Evolutionary conservation across 2,113 vertebrate species (phyloP).

Genomic region (Bettongia penicillata): DNA sequence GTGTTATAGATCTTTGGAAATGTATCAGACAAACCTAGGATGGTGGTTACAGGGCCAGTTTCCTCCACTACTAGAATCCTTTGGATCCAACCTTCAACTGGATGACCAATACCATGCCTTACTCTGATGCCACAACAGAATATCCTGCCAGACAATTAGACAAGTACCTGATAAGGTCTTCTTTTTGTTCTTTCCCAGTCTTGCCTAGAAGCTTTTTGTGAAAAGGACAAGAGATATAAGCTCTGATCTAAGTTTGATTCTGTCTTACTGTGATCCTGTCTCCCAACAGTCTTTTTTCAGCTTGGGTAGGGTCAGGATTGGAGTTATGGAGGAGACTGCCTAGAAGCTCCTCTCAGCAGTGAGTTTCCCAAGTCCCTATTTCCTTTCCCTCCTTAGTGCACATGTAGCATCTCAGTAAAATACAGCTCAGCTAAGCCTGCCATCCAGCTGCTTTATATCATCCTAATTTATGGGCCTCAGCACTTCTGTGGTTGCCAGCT

Average conservation of each 20-base stretch:
- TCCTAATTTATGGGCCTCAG: neutral
- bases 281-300: neutral
- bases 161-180: neutral
- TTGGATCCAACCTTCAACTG: neutral
- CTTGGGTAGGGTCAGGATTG: neutral
- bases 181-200: neutral
- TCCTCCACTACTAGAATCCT: neutral
- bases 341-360: neutral
- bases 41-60: neutral
- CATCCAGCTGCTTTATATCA: neutral
- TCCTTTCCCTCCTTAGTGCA: rapidly evolving
- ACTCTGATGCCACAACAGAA: neutral
- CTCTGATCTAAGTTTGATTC: neutral
- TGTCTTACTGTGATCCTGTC: neutral
- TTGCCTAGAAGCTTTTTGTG: neutral
- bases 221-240: neutral
- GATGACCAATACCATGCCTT: neutral
- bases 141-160: neutral
- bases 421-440: neutral
- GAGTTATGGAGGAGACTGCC: neutral
- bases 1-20: neutral
- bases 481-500: neutral
- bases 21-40: neutral
- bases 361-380: neutral
- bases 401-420: conserved; percentile 6